These are phyloP conservation scores for Brachionus calyciflorus DNA, from an alignment of 1,140 invertebrate species.

Conservation along the genomic window DNA sequence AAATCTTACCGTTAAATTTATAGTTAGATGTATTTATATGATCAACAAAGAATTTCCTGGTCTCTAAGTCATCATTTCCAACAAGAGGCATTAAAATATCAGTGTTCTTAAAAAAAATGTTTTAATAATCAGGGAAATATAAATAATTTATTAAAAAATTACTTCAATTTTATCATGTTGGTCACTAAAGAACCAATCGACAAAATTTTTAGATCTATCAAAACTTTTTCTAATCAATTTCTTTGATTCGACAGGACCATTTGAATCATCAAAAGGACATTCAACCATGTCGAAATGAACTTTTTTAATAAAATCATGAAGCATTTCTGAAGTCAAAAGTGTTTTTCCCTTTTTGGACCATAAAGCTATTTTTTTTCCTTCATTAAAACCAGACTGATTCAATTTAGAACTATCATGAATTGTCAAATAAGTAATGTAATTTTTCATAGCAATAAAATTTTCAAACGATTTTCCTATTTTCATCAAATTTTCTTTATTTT, in stretches of 20 bases:
- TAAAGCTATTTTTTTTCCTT: constrained; percentile 33
- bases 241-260: background rate
- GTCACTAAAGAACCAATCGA: constrained; percentile 25
- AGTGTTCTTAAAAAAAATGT: background rate
- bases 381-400: background rate
- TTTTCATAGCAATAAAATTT: constrained; percentile 6
- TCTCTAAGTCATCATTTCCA: constrained; percentile 14
- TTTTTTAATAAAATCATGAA: constrained; percentile 26
- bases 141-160: background rate
- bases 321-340: background rate
- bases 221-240: constrained; percentile 23
- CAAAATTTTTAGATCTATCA: constrained; percentile 39
- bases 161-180: background rate
- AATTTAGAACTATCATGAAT: constrained; percentile 39
- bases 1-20: constrained; percentile 36
- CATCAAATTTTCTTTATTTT: constrained; percentile 30
- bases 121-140: background rate
- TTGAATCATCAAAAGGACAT: constrained; percentile 19
- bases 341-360: constrained; percentile 44
- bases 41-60: background rate
- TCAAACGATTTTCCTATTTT: constrained; percentile 10
- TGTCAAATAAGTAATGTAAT: constrained; percentile 20
- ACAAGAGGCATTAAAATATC: constrained; percentile 9
- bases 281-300: constrained; percentile 33
- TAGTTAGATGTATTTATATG: constrained; percentile 10